A percentile compares a stretch with the other conserved stretches of the same genome.
phyloP scores from a whole-genome alignment of 2,113 vertebrate species.

The Cairina moschata region DNA sequence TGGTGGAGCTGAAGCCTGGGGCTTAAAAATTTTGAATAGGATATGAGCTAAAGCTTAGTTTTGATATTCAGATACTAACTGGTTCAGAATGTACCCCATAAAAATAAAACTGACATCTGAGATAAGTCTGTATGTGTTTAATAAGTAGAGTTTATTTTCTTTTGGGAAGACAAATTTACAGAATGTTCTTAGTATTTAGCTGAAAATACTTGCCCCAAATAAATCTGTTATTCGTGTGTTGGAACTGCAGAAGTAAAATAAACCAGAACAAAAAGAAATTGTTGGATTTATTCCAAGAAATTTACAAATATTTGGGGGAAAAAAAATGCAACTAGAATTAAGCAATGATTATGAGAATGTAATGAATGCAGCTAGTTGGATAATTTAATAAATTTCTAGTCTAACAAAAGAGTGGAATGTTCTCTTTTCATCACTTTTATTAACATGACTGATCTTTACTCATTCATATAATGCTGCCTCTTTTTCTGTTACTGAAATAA shows the following conservation, averaged over 20 bases:
- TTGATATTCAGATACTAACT: background rate
- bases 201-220: background rate
- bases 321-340: background rate
- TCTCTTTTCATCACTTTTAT: background rate
- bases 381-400: constrained; percentile 5
- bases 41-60: background rate
- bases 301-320: background rate
- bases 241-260: background rate
- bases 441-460: background rate
- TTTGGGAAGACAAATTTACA: background rate
- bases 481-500: background rate
- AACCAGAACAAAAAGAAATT: background rate
- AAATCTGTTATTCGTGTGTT: background rate
- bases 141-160: background rate
- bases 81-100: background rate
- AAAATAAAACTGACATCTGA: background rate
- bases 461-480: background rate
- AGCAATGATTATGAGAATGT: background rate
- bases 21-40: background rate
- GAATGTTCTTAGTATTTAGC: background rate
- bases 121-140: background rate
- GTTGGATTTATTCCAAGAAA: background rate
- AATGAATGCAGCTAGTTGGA: background rate
- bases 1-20: background rate
- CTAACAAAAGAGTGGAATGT: background rate